A percentile compares a stretch with the other conserved stretches of the same genome.
Evolutionary conservation across 2,113 vertebrate genomes (phyloP).

Genomic region (Mesitornis unicolor): DNA sequence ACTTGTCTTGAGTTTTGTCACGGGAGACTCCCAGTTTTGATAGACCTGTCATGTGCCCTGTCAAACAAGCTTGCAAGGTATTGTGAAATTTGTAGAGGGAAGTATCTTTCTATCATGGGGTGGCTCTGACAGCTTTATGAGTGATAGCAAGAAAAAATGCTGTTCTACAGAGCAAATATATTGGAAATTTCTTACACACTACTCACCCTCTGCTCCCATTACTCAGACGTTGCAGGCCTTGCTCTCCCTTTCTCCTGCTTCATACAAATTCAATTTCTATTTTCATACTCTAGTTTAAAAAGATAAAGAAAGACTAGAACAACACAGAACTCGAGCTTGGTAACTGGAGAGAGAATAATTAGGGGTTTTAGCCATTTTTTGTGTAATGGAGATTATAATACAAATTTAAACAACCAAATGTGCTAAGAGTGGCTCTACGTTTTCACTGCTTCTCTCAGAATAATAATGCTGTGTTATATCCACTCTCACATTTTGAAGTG

Average conservation of each 20-base stretch:
- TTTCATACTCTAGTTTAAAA: neutral
- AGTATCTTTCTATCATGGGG: neutral
- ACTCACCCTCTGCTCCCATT: neutral
- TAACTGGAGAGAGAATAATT: neutral
- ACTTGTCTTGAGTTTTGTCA: conserved; percentile 36
- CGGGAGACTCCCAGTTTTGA: conserved; percentile 44
- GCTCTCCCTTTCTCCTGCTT: neutral
- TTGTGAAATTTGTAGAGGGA: neutral
- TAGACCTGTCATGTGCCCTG: conserved; percentile 43
- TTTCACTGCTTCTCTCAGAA: neutral
- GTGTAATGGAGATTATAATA: neutral
- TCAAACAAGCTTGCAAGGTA: conserved; percentile 39
- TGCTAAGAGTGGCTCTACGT: neutral
- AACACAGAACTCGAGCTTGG: neutral
- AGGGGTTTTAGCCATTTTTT: neutral
- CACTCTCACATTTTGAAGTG: neutral
- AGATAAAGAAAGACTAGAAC: neutral
- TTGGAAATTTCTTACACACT: neutral
- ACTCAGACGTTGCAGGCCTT: neutral
- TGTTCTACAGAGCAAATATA: neutral
- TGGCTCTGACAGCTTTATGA: neutral
- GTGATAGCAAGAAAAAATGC: neutral
- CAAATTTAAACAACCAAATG: neutral
- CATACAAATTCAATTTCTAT: neutral
- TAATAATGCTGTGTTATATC: rapidly evolving